phyloP scores from a whole-genome alignment of 2,888 invertebrate genomes.

The Bhutanitis thaidina region DNA sequence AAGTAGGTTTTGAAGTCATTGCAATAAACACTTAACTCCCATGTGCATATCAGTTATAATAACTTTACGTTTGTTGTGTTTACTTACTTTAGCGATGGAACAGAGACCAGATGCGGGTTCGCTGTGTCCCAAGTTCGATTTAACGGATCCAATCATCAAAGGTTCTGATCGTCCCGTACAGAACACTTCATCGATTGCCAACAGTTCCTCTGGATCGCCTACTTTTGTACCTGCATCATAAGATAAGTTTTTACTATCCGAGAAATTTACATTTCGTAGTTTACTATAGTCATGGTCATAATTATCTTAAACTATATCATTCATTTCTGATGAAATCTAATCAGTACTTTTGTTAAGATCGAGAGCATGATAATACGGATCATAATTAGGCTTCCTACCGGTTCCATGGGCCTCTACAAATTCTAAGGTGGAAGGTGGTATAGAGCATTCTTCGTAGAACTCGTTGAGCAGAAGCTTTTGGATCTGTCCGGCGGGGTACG shows the following conservation, averaged over 20 bases:
- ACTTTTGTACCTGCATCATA: conserved; percentile 81
- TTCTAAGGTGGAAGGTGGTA: conserved; percentile 84
- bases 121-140: conserved; percentile 96
- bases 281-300: no score
- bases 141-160: conserved; percentile 92
- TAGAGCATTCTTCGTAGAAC: conserved; percentile 84
- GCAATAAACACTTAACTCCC: no score
- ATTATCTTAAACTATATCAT: no score
- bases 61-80: no score
- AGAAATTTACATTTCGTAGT: no score
- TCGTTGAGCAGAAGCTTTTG: conserved; percentile 82
- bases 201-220: conserved; percentile 95
- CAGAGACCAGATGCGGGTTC: conserved; percentile 93
- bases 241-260: no score
- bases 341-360: no score
- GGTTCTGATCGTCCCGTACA: conserved; percentile 87
- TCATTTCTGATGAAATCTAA: no score
- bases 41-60: no score
- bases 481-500: conserved; percentile 82
- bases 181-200: conserved; percentile 89
- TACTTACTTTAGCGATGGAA: conserved; percentile 86
- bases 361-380: no score
- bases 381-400: conserved; percentile 55
- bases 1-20: no score
- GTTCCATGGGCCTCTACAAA: conserved; percentile 95